Conservation (phyloP, 2,797 vertebrate species). For the Peromyscus nudipes region DNA sequence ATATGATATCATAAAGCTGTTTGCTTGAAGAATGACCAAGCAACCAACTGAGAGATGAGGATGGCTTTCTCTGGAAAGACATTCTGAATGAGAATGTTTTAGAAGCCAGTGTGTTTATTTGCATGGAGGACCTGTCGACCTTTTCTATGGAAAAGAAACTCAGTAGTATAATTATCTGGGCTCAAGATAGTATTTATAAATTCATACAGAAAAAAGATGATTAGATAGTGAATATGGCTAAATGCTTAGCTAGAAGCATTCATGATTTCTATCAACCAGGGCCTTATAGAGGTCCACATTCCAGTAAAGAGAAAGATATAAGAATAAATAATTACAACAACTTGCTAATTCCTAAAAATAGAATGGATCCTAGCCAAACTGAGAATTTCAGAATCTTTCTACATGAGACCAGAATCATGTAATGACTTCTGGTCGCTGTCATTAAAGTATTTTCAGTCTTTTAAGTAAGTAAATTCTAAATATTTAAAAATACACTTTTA, state of each 20-base stretch:
- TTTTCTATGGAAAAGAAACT: slow-evolving; percentile 47
- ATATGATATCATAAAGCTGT: slow-evolving; percentile 56
- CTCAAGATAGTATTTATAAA: neutral
- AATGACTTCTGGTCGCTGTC: neutral
- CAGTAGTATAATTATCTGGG: neutral
- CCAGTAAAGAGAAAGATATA: neutral
- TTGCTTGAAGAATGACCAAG: slow-evolving; percentile 62
- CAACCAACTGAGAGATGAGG: slow-evolving; percentile 38
- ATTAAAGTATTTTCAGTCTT: neutral
- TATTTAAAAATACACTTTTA: slow-evolving; percentile 16
- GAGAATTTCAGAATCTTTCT: neutral
- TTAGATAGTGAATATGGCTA: neutral
- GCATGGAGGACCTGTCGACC: neutral
- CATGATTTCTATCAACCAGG: neutral
- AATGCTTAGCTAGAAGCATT: neutral
- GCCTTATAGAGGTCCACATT: neutral
- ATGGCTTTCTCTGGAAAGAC: neutral
- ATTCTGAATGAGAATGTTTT: slow-evolving; percentile 25
- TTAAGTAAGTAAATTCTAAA: neutral
- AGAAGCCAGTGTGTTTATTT: slow-evolving; percentile 13
- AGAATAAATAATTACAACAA: slow-evolving; percentile 6
- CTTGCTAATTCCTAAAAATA: neutral
- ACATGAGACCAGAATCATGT: neutral
- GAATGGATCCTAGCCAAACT: neutral
- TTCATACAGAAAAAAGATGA: neutral